These are phyloP conservation scores for Coregonus clupeaformis DNA, from an alignment of 2,113 vertebrate species.

Conservation along the genomic window DNA sequence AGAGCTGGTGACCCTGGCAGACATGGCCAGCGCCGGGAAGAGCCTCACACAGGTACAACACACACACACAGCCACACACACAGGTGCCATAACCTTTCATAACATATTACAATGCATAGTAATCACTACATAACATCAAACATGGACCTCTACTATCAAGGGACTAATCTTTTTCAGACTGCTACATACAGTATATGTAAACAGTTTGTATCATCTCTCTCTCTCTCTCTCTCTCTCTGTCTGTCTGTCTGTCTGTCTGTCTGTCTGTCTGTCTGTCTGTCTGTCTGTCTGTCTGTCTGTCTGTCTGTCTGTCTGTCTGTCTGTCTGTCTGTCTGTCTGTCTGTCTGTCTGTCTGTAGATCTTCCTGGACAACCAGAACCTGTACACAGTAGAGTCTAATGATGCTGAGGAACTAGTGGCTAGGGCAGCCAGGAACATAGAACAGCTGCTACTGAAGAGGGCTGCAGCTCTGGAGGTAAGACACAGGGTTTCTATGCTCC, in stretches of 20 bases:
- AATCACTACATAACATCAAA: too few relatives aligned
- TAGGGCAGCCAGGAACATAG: constrained; percentile 90
- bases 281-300: neutral
- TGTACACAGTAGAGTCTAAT: constrained; percentile 89
- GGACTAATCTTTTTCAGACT: too few relatives aligned
- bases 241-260: neutral
- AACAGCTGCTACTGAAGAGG: constrained; percentile 91
- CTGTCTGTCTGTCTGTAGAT: constrained; percentile 74
- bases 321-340: neutral
- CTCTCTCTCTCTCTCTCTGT: neutral
- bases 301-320: neutral
- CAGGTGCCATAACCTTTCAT: neutral
- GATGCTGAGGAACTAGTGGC: constrained; percentile 91
- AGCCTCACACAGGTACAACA: constrained; percentile 78
- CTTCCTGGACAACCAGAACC: constrained; percentile 79
- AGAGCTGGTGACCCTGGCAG: constrained; percentile 87
- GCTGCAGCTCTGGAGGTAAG: constrained; percentile 92
- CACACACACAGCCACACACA: neutral
- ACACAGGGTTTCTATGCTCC: constrained; percentile 20
- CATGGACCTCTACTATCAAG: too few relatives aligned
- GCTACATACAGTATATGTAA: neutral
- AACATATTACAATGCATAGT: too few relatives aligned
- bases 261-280: neutral
- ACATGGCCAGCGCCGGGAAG: constrained; percentile 86
- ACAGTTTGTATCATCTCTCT: neutral